Conservation (phyloP, 1,140 invertebrate genomes). For the Manduca sexta region DNA sequence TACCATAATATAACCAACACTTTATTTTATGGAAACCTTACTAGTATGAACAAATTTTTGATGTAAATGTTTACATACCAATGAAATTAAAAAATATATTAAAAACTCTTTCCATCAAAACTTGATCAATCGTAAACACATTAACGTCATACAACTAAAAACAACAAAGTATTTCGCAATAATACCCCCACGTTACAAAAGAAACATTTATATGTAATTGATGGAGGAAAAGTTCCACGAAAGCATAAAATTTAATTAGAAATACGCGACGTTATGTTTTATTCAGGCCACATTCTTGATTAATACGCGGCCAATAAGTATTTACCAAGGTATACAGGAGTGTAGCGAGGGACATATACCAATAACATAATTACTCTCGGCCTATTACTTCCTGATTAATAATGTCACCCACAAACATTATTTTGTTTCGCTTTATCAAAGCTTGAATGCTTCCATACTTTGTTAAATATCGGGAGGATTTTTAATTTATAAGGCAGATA, state of each 20-base stretch:
- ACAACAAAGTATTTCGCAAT: no score
- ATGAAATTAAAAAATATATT: no score
- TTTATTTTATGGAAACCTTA: no score
- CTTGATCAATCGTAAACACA: no score
- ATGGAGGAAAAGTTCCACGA: constrained; percentile 2
- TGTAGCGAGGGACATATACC: constrained; percentile 5
- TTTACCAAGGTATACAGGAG: constrained; percentile 7
- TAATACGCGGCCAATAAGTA: constrained; percentile 17
- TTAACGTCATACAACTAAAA: no score
- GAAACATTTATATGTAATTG: no score
- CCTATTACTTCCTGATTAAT: constrained; percentile 40
- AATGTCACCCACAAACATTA: constrained; percentile 31
- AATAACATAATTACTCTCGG: constrained; percentile 27
- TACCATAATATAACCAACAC: no score
- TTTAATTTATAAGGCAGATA: constrained; percentile 2
- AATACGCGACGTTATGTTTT: constrained; percentile 8
- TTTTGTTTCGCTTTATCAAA: constrained; percentile 15
- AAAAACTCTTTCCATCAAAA: no score
- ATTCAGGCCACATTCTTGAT: constrained; percentile 15
- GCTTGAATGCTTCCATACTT: background rate
- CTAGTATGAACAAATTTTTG: no score
- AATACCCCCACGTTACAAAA: background rate
- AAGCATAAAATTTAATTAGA: constrained; percentile 14
- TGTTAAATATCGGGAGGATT: background rate
- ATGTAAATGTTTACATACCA: no score